Conservation (phyloP, 2,797 vertebrate genomes). For the Manis crassicaudata region DNA sequence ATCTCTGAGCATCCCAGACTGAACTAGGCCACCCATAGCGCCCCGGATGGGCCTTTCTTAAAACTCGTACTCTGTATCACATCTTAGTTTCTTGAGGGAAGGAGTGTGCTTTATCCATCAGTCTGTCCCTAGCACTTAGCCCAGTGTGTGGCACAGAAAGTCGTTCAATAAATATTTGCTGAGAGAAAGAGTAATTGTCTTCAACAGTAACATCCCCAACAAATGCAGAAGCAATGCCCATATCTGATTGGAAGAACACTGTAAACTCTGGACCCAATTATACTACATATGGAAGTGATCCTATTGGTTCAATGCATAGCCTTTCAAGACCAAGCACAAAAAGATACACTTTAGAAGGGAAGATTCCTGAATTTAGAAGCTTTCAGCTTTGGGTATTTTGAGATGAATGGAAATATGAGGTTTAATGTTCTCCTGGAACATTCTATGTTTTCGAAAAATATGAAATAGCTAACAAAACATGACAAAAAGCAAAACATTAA, state of each 20-base stretch:
- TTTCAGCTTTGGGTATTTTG: neutral
- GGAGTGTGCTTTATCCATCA: neutral
- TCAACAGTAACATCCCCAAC: neutral
- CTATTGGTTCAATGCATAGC: neutral
- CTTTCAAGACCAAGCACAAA: neutral
- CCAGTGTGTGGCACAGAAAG: neutral
- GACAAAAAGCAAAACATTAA: conserved; percentile 54
- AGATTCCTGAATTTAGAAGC: neutral
- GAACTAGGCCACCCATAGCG: neutral
- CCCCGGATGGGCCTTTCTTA: neutral
- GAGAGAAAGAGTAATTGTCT: neutral
- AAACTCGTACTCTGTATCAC: neutral
- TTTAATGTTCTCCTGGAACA: conserved; percentile 33
- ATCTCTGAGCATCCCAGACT: neutral
- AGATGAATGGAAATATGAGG: conserved; percentile 27
- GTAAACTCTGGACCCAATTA: neutral
- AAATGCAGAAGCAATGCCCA: neutral
- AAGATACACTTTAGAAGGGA: neutral
- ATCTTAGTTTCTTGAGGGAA: neutral
- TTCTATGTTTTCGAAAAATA: conserved; percentile 43
- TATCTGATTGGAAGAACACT: neutral
- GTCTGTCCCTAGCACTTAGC: neutral
- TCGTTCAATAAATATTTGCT: neutral
- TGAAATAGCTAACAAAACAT: conserved; percentile 45
- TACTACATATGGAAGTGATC: neutral